A percentile compares a stretch with the other conserved stretches of the same genome.
phyloP scores from a whole-genome alignment of 2,888 invertebrate genomes.

The Bruchidius siliquastri region DNA sequence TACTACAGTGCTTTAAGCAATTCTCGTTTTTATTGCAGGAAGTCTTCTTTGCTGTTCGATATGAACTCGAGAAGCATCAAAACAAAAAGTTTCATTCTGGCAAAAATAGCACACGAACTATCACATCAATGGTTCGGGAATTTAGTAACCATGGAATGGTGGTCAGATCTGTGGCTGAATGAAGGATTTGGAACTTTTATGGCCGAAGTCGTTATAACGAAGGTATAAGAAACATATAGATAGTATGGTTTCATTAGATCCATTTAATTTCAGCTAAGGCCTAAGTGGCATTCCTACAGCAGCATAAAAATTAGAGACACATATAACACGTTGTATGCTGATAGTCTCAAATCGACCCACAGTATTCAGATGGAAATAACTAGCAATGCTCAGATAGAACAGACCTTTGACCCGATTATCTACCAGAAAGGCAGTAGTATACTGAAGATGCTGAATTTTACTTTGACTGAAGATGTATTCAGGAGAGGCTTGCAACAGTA shows the following conservation, averaged over 20 bases:
- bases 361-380: constrained; percentile 52
- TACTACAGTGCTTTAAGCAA: no score
- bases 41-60: constrained; percentile 58
- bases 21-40: constrained; percentile 40
- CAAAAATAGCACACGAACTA: constrained; percentile 62
- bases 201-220: constrained; percentile 53
- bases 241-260: neutral
- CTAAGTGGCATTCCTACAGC: constrained; percentile 55
- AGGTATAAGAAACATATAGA: constrained; percentile 42
- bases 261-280: constrained; percentile 49
- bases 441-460: constrained; percentile 58
- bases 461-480: constrained; percentile 52
- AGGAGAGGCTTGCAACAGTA: constrained; percentile 52
- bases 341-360: constrained; percentile 54
- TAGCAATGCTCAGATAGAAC: constrained; percentile 55
- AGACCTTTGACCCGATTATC: constrained; percentile 52
- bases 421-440: constrained; percentile 52
- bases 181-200: constrained; percentile 70
- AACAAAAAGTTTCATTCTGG: constrained; percentile 40
- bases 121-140: constrained; percentile 76
- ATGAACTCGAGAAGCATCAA: constrained; percentile 46
- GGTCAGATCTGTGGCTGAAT: constrained; percentile 68
- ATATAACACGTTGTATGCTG: constrained; percentile 53
- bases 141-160: constrained; percentile 65
- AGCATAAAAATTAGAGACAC: constrained; percentile 52